Percentiles rank a stretch among this genome's conserved stretches.
phyloP scores from a whole-genome alignment of 2,888 invertebrate species.

The Yponomeuta evonymella region DNA sequence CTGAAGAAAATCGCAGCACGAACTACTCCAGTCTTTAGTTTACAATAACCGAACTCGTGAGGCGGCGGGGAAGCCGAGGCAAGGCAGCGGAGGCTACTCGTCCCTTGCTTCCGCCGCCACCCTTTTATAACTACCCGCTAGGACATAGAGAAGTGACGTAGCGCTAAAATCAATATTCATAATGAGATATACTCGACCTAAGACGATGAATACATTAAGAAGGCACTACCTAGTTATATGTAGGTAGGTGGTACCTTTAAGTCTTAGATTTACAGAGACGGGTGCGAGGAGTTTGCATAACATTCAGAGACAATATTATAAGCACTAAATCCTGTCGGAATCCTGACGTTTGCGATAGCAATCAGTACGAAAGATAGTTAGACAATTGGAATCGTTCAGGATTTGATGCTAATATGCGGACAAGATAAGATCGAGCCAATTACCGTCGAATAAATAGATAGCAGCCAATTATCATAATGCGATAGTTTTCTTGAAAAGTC shows the following conservation, averaged over 20 bases:
- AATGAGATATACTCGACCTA: constrained; percentile 63
- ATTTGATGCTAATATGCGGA: not conserved
- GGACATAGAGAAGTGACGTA: constrained; percentile 53
- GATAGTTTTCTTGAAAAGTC: no score
- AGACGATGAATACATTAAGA: constrained; percentile 57
- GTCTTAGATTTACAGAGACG: constrained; percentile 35
- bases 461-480: no score
- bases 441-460: no score
- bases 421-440: no score
- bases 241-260: no score
- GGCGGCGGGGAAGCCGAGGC: constrained; percentile 46
- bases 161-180: constrained; percentile 66
- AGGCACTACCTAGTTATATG: constrained; percentile 19
- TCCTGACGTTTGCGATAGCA: not conserved
- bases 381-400: not conserved
- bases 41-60: constrained; percentile 55
- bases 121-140: constrained; percentile 57
- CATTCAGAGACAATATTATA: not conserved
- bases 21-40: constrained; percentile 74
- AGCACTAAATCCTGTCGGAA: no score
- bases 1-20: constrained; percentile 75
- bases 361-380: not conserved
- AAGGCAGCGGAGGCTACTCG: constrained; percentile 68
- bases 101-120: constrained; percentile 27
- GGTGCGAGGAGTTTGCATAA: constrained; percentile 20